A percentile compares a stretch with the other conserved stretches of the same genome.
phyloP scores from a whole-genome alignment of 2,888 invertebrate genomes.

The Neoascia interrupta region DNA sequence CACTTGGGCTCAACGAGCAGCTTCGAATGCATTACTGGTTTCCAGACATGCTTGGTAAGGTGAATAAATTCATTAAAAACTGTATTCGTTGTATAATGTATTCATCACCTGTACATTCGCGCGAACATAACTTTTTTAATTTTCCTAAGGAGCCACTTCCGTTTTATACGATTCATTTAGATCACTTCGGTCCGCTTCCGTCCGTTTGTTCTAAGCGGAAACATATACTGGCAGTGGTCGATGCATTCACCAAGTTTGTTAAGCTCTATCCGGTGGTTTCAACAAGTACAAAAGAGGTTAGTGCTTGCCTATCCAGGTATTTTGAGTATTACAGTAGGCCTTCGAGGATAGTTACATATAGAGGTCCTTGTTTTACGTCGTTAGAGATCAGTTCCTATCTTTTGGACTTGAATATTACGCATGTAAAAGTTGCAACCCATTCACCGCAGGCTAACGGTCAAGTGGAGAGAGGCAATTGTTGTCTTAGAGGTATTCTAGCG shows the following conservation, averaged over 20 bases:
- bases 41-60: conserved; percentile 20
- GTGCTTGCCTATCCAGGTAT: conserved; percentile 29
- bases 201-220: conserved; percentile 14
- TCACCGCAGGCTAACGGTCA: conserved; percentile 36
- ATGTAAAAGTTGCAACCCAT: neutral
- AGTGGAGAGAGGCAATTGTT: conserved; percentile 11
- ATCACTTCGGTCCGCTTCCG: conserved; percentile 4
- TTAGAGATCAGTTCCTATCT: conserved; percentile 13
- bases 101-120: conserved; percentile 1
- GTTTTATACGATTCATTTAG: conserved; percentile 18
- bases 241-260: conserved; percentile 36
- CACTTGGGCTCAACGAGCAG: conserved; percentile 39
- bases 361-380: conserved; percentile 17
- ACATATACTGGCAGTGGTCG: conserved; percentile 19
- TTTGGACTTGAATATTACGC: neutral
- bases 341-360: conserved; percentile 22
- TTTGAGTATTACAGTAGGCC: conserved; percentile 51
- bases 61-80: conserved; percentile 23
- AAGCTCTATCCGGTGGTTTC: conserved; percentile 21
- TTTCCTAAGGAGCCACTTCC: conserved; percentile 24
- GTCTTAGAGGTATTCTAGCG: conserved; percentile 12
- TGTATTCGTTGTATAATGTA: conserved; percentile 31
- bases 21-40: conserved; percentile 50
- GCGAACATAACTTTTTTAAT: conserved; percentile 12
- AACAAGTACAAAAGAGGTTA: conserved; percentile 16